A percentile compares a stretch with the other conserved stretches of the same genome.
phyloP scores from a whole-genome alignment of 1,140 invertebrate species.

The Akabosia matsudoensis region DNA sequence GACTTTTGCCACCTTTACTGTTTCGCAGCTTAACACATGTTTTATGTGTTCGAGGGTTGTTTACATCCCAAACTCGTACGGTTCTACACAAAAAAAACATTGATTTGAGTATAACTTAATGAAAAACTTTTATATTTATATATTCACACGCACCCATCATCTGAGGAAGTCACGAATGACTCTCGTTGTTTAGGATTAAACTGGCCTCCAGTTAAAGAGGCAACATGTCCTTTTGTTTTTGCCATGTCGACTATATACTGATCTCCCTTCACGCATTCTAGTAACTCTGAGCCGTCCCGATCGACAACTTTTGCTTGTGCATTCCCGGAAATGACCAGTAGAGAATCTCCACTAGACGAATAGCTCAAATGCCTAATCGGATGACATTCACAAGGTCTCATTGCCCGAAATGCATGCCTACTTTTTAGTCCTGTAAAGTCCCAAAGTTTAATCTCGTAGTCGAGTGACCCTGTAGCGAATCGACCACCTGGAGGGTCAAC shows the following conservation, averaged over 20 bases:
- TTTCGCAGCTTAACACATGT: slow-evolving; percentile 85
- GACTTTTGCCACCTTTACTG: slow-evolving; percentile 80
- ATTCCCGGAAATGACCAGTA: slow-evolving; percentile 90
- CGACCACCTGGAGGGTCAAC: slow-evolving; percentile 89
- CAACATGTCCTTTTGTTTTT: slow-evolving; percentile 92
- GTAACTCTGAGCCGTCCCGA: slow-evolving; percentile 90
- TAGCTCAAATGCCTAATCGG: slow-evolving; percentile 87
- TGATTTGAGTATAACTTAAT: not conserved
- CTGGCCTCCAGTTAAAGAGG: slow-evolving; percentile 80
- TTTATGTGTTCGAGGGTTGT: slow-evolving; percentile 70
- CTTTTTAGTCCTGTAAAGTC: slow-evolving; percentile 96
- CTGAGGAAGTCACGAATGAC: slow-evolving; percentile 91
- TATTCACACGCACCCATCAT: slow-evolving; percentile 64
- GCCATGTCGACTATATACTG: slow-evolving; percentile 94
- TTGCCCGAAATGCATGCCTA: slow-evolving; percentile 67
- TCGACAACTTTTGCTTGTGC: slow-evolving; percentile 77
- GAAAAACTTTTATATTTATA: not conserved
- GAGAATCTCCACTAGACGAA: slow-evolving; percentile 86
- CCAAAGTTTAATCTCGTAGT: slow-evolving; percentile 96
- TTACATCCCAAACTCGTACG: slow-evolving; percentile 82
- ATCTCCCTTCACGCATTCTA: slow-evolving; percentile 94
- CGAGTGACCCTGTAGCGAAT: slow-evolving; percentile 85
- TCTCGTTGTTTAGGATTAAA: slow-evolving; percentile 91
- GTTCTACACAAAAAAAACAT: slow-evolving; percentile 59
- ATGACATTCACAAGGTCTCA: slow-evolving; percentile 90